Evolutionary conservation across 2,113 vertebrate species (phyloP).

Genomic region (human): DNA sequence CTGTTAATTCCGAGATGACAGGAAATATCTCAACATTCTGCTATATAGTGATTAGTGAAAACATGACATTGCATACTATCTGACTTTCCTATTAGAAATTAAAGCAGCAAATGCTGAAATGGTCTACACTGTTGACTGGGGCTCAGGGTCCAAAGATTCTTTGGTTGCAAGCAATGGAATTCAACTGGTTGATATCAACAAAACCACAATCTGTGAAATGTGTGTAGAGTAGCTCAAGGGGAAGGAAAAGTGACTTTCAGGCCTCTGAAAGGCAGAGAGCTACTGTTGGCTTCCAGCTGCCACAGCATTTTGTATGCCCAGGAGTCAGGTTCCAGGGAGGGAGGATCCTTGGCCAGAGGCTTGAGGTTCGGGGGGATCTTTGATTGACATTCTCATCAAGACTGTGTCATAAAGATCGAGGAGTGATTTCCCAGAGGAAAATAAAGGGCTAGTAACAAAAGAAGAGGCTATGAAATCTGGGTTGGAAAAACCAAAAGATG

Average conservation of each 20-base stretch:
- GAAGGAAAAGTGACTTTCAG: background rate
- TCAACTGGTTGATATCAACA: background rate
- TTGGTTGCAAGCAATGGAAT: background rate
- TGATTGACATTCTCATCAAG: background rate
- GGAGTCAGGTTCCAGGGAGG: background rate
- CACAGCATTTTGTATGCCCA: background rate
- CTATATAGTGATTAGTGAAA: background rate
- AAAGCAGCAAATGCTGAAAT: background rate
- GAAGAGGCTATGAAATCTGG: background rate
- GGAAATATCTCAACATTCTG: background rate
- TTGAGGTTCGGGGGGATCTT: accelerated
- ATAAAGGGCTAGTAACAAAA: background rate
- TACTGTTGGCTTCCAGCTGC: accelerated
- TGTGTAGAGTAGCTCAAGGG: background rate
- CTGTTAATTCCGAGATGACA: background rate
- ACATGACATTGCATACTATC: background rate
- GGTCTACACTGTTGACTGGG: background rate
- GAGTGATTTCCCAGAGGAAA: background rate
- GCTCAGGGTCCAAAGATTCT: background rate
- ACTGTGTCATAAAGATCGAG: background rate
- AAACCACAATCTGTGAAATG: background rate
- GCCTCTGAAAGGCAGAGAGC: background rate
- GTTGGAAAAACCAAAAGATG: background rate
- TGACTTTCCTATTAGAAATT: background rate
- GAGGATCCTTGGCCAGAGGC: background rate